Evolutionary conservation across 2,797 vertebrate species (phyloP), one percentile per base, ranked within the genome.

Genomic region (Malurus splendens): DNA sequence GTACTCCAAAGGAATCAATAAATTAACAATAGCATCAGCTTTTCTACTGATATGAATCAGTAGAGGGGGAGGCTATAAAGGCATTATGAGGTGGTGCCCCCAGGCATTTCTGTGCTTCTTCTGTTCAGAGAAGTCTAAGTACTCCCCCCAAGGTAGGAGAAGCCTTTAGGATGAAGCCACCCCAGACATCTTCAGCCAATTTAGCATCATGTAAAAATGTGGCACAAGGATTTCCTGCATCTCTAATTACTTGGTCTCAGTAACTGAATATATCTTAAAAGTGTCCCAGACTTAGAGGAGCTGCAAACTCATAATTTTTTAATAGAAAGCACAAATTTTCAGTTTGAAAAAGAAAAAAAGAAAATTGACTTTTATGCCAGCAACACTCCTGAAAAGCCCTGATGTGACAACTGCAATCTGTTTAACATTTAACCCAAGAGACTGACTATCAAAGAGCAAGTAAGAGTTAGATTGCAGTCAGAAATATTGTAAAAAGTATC

Each of bases 361-460:
- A 55, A 73, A 51, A 47, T 24, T 52, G 87, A 59, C 24, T 76
- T 84, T 85, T 52, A 54, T 67, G 47, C 3, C 7, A 78, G 51
- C 36, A 72, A 72, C 16, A 28, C 62, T 65, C 73, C 42, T 50
- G 30, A 65, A 85, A 93, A 75, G 33, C 48, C 66, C 62, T 33
- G n/a, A 68, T 79, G 44, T 11, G 54, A 75, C n/a, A 75, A 78
- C 28, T 70, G 64, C 56, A 76, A 48, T 59, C 60, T 87, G 76
- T 56, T 57, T 59, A 74, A 82, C n/a, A 39, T 59, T 80, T 89
- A 81, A 87, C 82, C 70, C 77, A 50, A 78, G 85, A 71, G 72
- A 92, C 33, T 32, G 41, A 33, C 80, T 72, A 92, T 54, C 44
- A 82, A 81, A 85, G 89, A 87, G 62, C 22, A 78, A 16, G 1